Base-by-base conservation (phyloP, 64 coral and sea anemone genomes). In the Exaiptasia diaphana region DNA sequence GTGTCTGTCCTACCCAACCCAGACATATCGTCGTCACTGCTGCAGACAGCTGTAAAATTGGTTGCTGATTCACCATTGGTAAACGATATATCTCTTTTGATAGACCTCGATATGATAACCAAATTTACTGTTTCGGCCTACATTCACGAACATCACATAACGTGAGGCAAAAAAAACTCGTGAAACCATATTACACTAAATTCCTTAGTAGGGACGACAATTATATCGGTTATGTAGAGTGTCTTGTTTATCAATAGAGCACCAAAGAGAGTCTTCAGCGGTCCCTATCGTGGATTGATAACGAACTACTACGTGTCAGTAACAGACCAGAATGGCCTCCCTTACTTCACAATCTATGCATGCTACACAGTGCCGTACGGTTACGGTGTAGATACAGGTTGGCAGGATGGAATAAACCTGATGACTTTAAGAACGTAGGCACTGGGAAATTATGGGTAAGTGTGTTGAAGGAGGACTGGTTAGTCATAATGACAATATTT, bases 1-100 rank as follows among this genome's bases (percentile, higher is more conserved):
- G 90, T 99, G 46, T 99, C 95, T 18, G 86, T 88, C 50, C 79
- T 88, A 14, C 80, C 90, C 7, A 63, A 76, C 44, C 53, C 74
- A 53, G 74, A 84, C 15, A 85, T 99, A 63, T 90, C 95, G 20
- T 92, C 85, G 39, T 88, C 90, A 32, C 50, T 99, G 18, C 61
- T 99, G 22, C 95, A 99, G 40, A 83, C 80, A 43, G 78, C 95
- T 73, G 80, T 99, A 5, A 99, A 99, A 61, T 52, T 99, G 37
- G 85, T 99, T 13, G 84, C 90, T 49, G 95, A 99, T 23, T 99
- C 95, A 32, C 95, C 95, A 64, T 88, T 93, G 81, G 95, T 99
- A 89, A 0, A 1, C 0, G 13, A 52, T 12, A 52, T 10, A 52
- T 52, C n/a, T 52, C n/a, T 10, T 10, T n/a, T n/a, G n/a, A 52